Evolutionary conservation across 2,113 vertebrate genomes (phyloP).

Genomic region (Oncorhynchus keta): DNA sequence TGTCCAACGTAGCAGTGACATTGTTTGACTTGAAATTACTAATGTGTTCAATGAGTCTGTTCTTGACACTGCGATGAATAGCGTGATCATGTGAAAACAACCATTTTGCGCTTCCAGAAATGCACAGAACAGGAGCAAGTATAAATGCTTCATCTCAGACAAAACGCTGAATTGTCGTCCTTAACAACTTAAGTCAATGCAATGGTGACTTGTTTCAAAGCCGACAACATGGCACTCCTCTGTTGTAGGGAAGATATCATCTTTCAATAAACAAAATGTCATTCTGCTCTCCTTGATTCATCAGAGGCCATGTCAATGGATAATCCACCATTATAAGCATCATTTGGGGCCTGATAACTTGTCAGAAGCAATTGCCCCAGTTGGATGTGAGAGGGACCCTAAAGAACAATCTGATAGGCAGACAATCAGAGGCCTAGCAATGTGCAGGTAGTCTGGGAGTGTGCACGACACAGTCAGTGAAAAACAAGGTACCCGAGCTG

Average conservation of each 20-base stretch:
- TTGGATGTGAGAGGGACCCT: slow-evolving; percentile 41
- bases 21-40: too few species aligned
- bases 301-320: slow-evolving; percentile 52
- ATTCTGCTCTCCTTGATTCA: slow-evolving; percentile 38
- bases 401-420: slow-evolving; percentile 64
- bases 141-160: not conserved
- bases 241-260: slow-evolving; percentile 53
- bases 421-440: slow-evolving; percentile 36
- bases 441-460: slow-evolving; percentile 30
- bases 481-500: slow-evolving; percentile 39
- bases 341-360: slow-evolving; percentile 64
- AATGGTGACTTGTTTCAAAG: slow-evolving; percentile 25
- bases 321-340: slow-evolving; percentile 63
- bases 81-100: too few species aligned
- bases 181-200: slow-evolving; percentile 48
- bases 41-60: too few species aligned
- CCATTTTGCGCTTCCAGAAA: too few species aligned
- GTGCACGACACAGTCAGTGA: slow-evolving; percentile 12
- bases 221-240: slow-evolving; percentile 16
- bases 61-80: too few species aligned
- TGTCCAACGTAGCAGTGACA: too few species aligned
- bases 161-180: slow-evolving; percentile 33
- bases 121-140: not conserved
- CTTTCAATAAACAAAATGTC: slow-evolving; percentile 63
- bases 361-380: slow-evolving; percentile 58